Evolutionary conservation across 2,113 vertebrate species (phyloP), one percentile per base, ranked within the genome.

Genomic region (Oncorhynchus clarkii): DNA sequence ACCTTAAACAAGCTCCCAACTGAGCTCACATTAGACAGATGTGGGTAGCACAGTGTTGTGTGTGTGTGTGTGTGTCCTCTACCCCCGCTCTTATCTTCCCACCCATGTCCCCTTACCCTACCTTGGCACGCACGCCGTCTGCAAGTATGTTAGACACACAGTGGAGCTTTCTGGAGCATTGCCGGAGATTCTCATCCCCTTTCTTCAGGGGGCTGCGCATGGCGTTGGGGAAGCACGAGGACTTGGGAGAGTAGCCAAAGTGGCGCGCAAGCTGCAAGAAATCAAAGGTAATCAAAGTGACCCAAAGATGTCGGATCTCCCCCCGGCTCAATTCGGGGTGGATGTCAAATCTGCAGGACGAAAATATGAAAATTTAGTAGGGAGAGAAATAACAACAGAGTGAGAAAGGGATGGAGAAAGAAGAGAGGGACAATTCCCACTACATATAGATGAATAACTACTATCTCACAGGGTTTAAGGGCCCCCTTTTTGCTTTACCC

Each of bases 401-500:
- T 72, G 59, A 57, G 59, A 72, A 69, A 82, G 80, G 80, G 82
- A 82, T 13, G 78, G 14, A 80, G 78, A 77, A 84, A 82, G 59
- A 22, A 65, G 86, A 87, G 88, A 71, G 79, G 60, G 81, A 88
- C 86, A 89, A 88, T 91, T 91, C 87, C 85, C 84, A 90, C 87
- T 84, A 77, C 86, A 91, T 84, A 91, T 89, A 78, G 67, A 77
- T 70, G 71, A 77, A 81, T 66, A 62, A 90, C 71, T 80, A 87
- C 88, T 91, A 92, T 92, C 90, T 91, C 90, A 91, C 88, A 90
- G 89, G 89, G 88, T 88, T 90, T 87, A 90, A 91, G 90, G 87
- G 86, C 84, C 89, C 86, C 89, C 83, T 85, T 84, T 89, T 86
- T 88, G 82, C 67, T 67, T 31, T 6, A 12, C 29, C 5, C 66